A percentile compares a stretch with the other conserved stretches of the same genome.
Conservation (phyloP, 2,113 vertebrate genomes). For the Toxotes jaculatrix region DNA sequence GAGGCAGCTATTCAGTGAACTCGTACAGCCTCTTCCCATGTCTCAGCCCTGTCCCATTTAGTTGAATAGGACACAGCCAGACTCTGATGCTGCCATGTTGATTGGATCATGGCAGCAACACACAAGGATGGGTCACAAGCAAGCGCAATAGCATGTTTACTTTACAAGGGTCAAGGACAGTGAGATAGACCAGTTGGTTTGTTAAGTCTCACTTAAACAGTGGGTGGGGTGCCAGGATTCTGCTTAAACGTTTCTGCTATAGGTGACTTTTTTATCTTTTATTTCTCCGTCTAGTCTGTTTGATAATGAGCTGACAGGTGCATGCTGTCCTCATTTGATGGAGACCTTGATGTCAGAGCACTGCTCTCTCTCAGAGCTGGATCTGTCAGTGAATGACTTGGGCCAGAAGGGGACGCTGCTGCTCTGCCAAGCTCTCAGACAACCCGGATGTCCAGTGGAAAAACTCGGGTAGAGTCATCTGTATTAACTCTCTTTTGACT, state of each 20-base stretch:
- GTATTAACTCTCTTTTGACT: background rate
- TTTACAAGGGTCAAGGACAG: too few species aligned
- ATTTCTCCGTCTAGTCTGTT: conserved; percentile 58
- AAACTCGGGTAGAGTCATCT: conserved; percentile 60
- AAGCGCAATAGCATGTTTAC: too few species aligned
- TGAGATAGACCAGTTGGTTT: background rate
- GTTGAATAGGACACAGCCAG: too few species aligned
- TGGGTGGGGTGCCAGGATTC: background rate
- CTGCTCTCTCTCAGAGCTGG: conserved; percentile 73
- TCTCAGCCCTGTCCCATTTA: too few species aligned
- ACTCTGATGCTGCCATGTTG: too few species aligned
- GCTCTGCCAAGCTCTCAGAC: conserved; percentile 72
- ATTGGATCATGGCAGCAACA: too few species aligned
- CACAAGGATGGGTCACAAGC: too few species aligned
- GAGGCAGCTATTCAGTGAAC: too few species aligned
- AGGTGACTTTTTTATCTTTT: background rate
- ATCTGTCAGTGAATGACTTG: conserved; percentile 77
- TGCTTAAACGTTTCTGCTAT: background rate
- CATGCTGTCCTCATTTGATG: conserved; percentile 70
- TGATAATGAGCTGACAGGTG: conserved; percentile 58
- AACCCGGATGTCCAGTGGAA: conserved; percentile 60
- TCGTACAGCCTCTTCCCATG: too few species aligned
- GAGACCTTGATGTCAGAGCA: conserved; percentile 68
- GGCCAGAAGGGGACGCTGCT: conserved; percentile 77
- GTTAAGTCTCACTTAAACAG: background rate